Conservation (phyloP, 2,888 invertebrate species). For the Limulus polyphemus region DNA sequence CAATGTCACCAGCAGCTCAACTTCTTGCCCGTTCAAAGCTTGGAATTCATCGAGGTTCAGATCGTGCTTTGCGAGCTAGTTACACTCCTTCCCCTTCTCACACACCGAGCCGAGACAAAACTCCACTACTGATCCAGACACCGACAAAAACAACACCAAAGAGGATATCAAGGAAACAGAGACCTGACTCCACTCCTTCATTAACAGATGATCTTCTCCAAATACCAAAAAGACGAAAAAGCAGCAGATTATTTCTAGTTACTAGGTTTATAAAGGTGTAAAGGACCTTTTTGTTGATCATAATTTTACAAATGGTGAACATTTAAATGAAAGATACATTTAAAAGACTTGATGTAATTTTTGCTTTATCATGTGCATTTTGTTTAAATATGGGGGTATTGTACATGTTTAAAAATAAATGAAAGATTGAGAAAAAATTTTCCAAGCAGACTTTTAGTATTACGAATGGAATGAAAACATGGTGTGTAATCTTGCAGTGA, state of each 20-base stretch:
- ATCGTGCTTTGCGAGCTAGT: constrained; percentile 44
- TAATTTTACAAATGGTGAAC: too few relatives aligned
- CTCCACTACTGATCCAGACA: constrained; percentile 25
- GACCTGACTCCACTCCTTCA: constrained; percentile 40
- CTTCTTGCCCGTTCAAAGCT: constrained; percentile 62
- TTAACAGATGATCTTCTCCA: constrained; percentile 37
- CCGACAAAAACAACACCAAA: constrained; percentile 29
- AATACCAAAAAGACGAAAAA: constrained; percentile 43
- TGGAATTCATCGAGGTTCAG: constrained; percentile 44
- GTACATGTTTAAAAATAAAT: too few relatives aligned
- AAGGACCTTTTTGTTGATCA: not conserved
- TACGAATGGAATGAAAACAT: too few relatives aligned
- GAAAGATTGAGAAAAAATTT: too few relatives aligned
- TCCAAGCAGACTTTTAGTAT: too few relatives aligned
- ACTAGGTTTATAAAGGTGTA: constrained; percentile 2
- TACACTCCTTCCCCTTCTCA: constrained; percentile 45
- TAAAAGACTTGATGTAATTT: too few relatives aligned
- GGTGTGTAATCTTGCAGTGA: too few relatives aligned
- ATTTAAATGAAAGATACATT: too few relatives aligned
- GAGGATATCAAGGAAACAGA: constrained; percentile 29
- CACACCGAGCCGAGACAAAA: constrained; percentile 29
- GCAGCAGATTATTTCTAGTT: constrained; percentile 64
- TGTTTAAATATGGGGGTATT: too few relatives aligned
- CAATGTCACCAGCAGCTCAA: constrained; percentile 91
- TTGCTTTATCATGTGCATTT: too few relatives aligned